Conservation (phyloP, 2,797 vertebrate species). For the Novumbra hubbsi region DNA sequence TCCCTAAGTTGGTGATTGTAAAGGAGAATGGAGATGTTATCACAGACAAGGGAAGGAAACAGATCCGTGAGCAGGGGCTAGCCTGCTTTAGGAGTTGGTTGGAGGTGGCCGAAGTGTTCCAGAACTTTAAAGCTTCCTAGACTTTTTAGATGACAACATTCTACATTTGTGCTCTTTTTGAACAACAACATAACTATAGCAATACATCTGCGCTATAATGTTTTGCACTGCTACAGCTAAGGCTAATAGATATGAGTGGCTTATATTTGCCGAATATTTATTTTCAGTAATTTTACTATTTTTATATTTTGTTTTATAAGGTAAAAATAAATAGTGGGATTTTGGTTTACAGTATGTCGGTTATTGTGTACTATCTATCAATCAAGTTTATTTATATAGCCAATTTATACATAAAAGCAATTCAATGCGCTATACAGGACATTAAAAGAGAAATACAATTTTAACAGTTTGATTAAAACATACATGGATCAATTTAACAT, state of each 20-base stretch:
- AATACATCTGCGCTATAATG: background rate
- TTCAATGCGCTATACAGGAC: too few relatives aligned
- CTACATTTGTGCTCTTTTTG: background rate
- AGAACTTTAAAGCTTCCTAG: conserved; percentile 84
- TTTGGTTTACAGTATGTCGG: background rate
- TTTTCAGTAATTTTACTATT: conserved; percentile 46
- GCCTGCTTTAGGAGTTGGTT: conserved; percentile 89
- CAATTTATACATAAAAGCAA: too few relatives aligned
- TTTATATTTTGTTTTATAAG: conserved; percentile 56
- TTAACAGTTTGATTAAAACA: too few relatives aligned
- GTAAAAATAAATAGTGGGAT: conserved; percentile 34
- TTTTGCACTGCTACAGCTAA: too few relatives aligned
- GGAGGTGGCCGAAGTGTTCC: conserved; percentile 88
- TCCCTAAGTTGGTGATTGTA: conserved; percentile 92
- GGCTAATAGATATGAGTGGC: background rate
- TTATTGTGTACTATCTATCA: background rate
- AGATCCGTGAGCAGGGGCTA: conserved; percentile 87
- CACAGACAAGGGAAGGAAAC: conserved; percentile 92
- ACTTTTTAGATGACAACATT: background rate
- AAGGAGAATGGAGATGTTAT: conserved; percentile 93
- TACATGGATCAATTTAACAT: too few relatives aligned
- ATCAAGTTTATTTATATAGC: too few relatives aligned
- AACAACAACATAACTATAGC: background rate
- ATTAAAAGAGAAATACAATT: too few relatives aligned
- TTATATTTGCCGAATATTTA: conserved; percentile 22